A percentile compares a stretch with the other conserved stretches of the same genome.
These are phyloP conservation scores for Neuroscelio doddi DNA, from an alignment of 2,888 invertebrate species.

Conservation along the genomic window DNA sequence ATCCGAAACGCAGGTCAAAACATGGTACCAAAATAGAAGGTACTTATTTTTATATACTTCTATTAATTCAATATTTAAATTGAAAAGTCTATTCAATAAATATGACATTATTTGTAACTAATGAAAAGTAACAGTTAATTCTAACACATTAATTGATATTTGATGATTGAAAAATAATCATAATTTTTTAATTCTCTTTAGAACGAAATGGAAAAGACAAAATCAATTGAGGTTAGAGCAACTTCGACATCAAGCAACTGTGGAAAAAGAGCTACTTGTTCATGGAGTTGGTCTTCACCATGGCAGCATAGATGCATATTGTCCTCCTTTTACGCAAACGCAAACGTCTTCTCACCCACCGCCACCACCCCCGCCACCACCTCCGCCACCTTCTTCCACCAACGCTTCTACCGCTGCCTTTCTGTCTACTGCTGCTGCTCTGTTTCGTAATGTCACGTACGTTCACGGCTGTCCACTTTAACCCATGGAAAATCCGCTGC, in stretches of 20 bases:
- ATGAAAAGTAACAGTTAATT: too few species aligned
- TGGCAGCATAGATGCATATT: slow-evolving; percentile 65
- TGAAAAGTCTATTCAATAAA: too few species aligned
- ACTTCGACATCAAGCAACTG: slow-evolving; percentile 86
- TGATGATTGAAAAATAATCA: too few species aligned
- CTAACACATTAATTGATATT: too few species aligned
- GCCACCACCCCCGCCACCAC: slow-evolving; percentile 75
- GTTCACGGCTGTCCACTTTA: slow-evolving; percentile 82
- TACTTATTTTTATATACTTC: slow-evolving; percentile 67
- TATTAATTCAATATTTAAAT: too few species aligned
- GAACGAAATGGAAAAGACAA: slow-evolving; percentile 92
- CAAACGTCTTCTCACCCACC: slow-evolving; percentile 71
- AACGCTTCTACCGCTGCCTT: slow-evolving; percentile 75
- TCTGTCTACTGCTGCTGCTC: slow-evolving; percentile 81
- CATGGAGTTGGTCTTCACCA: slow-evolving; percentile 69
- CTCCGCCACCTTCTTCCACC: slow-evolving; percentile 62
- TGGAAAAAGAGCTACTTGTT: slow-evolving; percentile 79
- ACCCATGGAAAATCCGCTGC: slow-evolving; percentile 52
- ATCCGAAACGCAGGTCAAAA: slow-evolving; percentile 96
- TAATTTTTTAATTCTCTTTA: slow-evolving; percentile 70
- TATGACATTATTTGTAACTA: too few species aligned
- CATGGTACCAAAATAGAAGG: slow-evolving; percentile 95
- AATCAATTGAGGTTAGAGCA: slow-evolving; percentile 91
- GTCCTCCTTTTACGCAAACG: slow-evolving; percentile 63
- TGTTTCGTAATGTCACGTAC: slow-evolving; percentile 83